phyloP scores from a whole-genome alignment of 1,140 invertebrate species.

The Cydia strobilella region DNA sequence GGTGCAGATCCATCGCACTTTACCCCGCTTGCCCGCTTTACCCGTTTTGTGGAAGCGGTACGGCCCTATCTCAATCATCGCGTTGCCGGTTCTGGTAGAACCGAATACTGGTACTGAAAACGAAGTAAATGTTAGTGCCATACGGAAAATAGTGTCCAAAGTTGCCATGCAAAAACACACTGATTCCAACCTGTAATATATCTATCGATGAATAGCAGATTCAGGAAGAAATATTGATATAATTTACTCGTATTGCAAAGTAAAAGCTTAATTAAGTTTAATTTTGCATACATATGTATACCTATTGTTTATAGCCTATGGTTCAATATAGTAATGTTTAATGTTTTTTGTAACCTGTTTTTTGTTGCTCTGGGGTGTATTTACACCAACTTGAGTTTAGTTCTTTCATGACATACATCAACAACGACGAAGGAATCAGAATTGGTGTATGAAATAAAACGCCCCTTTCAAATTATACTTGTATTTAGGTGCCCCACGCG shows the following conservation, averaged over 20 bases:
- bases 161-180: neutral
- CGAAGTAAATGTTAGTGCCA: neutral
- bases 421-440: neutral
- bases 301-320: no score
- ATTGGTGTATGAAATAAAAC: neutral
- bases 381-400: no score
- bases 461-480: neutral
- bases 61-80: slow-evolving; percentile 35
- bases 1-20: slow-evolving; percentile 36
- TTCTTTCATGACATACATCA: no score
- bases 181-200: no score
- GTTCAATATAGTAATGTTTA: no score
- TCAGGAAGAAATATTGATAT: no score
- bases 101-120: slow-evolving; percentile 39
- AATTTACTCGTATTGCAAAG: no score
- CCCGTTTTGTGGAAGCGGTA: slow-evolving; percentile 36
- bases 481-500: slow-evolving; percentile 5
- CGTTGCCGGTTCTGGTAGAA: slow-evolving; percentile 36
- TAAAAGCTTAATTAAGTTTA: no score
- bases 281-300: no score
- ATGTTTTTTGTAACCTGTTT: no score
- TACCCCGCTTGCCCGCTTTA: slow-evolving; percentile 23
- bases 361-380: no score
- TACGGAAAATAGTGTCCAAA: neutral
- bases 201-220: no score